These are phyloP conservation scores for Aphidoletes aphidimyza DNA, from an alignment of 2,888 invertebrate genomes.

Conservation along the genomic window DNA sequence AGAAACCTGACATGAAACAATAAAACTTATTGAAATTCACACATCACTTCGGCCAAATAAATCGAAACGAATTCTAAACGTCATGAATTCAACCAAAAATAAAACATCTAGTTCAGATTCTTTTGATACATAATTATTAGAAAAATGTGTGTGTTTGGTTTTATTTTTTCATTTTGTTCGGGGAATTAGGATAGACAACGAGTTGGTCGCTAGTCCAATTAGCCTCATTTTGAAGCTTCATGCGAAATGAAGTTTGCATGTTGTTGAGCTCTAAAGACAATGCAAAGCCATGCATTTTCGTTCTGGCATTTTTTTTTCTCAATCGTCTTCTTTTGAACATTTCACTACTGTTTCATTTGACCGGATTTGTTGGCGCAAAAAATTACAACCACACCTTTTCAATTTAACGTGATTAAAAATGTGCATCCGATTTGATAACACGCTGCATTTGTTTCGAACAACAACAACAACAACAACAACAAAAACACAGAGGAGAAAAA, in stretches of 20 bases:
- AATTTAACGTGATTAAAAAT: neutral
- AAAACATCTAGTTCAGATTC: neutral
- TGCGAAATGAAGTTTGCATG: neutral
- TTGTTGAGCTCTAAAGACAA: neutral
- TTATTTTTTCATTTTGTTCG: neutral
- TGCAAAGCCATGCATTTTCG: too few relatives aligned
- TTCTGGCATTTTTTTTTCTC: too few relatives aligned
- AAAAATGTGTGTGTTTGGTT: neutral
- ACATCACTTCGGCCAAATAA: too few relatives aligned
- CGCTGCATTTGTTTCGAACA: slow-evolving; percentile 21
- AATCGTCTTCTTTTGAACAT: too few relatives aligned
- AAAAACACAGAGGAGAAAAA: neutral
- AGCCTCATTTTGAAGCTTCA: neutral
- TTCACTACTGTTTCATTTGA: neutral
- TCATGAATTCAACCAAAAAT: too few relatives aligned
- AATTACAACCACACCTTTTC: slow-evolving; percentile 28
- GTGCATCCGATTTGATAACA: neutral
- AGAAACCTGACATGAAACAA: neutral
- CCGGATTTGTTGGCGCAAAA: neutral
- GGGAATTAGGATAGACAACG: neutral
- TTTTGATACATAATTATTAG: too few relatives aligned
- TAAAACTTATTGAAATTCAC: neutral
- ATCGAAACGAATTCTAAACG: too few relatives aligned
- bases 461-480: too few relatives aligned
- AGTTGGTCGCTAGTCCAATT: neutral